phyloP scores from a whole-genome alignment of 2,797 vertebrate genomes.

The Arnoldichthys spilopterus region DNA sequence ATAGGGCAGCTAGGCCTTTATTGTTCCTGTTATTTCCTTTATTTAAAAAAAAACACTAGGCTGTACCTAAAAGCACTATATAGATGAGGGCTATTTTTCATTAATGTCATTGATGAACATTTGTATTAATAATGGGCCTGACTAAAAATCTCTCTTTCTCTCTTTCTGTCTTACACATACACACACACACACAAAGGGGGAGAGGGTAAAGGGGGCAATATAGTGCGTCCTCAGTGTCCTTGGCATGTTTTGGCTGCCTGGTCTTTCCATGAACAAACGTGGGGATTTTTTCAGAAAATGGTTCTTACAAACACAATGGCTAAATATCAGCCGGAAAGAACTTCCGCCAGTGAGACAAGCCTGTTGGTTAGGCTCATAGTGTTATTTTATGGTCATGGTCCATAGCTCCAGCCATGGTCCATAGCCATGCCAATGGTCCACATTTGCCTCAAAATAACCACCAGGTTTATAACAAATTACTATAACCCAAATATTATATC shows the following conservation, averaged over 20 bases:
- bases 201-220: conserved; percentile 6
- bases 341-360: neutral
- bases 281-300: no score
- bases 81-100: no score
- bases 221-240: conserved; percentile 19
- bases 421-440: no score
- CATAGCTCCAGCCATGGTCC: neutral
- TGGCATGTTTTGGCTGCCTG: conserved; percentile 18
- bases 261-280: neutral
- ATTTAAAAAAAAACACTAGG: no score
- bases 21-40: no score
- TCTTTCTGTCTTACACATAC: neutral
- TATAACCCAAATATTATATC: neutral
- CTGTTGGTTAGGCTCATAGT: neutral
- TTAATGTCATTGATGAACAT: neutral
- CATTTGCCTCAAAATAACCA: neutral
- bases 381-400: neutral
- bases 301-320: neutral
- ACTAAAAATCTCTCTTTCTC: neutral
- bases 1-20: no score
- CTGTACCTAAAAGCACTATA: no score
- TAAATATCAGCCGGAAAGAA: neutral
- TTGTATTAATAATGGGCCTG: neutral
- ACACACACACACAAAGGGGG: neutral
- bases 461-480: neutral